phyloP scores from a whole-genome alignment of 2,797 vertebrate genomes.

The Anomalospiza imberbis region DNA sequence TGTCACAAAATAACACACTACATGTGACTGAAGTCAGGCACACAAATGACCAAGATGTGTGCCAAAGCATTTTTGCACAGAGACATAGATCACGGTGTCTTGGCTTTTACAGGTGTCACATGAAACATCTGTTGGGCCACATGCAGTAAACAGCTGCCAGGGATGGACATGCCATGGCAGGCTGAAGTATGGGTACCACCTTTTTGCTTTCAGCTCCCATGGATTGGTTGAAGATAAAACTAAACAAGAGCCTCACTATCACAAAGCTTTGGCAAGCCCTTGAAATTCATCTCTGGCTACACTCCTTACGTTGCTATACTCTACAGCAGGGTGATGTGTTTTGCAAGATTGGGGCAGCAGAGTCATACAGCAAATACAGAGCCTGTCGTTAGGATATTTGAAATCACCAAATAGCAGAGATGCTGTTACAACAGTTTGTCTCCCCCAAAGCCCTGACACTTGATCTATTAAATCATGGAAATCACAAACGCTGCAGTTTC shows the following conservation, averaged over 20 bases:
- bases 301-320: not conserved
- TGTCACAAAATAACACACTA: not conserved
- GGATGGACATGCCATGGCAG: not conserved
- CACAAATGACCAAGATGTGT: not conserved
- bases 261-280: not conserved
- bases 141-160: not conserved
- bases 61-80: not conserved
- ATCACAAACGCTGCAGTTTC: slow-evolving; percentile 74
- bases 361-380: not conserved
- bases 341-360: not conserved
- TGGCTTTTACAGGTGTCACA: not conserved
- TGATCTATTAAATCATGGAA: slow-evolving; percentile 73
- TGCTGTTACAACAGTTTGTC: slow-evolving; percentile 25
- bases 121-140: not conserved
- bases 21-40: not conserved
- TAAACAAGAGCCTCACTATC: not conserved
- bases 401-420: slow-evolving; percentile 24
- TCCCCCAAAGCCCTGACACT: slow-evolving; percentile 64
- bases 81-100: not conserved
- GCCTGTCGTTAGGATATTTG: not conserved
- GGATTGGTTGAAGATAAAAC: not conserved
- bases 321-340: not conserved
- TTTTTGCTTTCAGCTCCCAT: not conserved
- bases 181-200: not conserved
- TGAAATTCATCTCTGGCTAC: not conserved